Conservation (phyloP, 1,140 invertebrate genomes). For the Daktulosphaira vitifoliae region DNA sequence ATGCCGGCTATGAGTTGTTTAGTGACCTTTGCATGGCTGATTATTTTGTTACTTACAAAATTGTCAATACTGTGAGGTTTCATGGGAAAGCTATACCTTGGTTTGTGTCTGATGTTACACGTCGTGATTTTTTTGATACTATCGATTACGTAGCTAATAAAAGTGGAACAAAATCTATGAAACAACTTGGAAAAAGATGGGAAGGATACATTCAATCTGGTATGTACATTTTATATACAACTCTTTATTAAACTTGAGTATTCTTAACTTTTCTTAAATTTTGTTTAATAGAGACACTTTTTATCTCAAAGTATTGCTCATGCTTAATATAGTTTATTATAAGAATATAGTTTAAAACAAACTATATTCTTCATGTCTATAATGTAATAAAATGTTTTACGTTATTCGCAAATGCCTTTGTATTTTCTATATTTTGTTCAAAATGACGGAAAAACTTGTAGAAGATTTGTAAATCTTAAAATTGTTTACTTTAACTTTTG, state of each 20-base stretch:
- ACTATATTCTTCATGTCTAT: too few relatives aligned
- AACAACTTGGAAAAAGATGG: slow-evolving; percentile 50
- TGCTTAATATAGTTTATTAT: too few relatives aligned
- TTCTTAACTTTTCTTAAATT: too few relatives aligned
- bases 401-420: too few relatives aligned
- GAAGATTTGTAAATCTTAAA: too few relatives aligned
- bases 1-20: slow-evolving; percentile 88
- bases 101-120: slow-evolving; percentile 89
- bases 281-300: too few relatives aligned
- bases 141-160: slow-evolving; percentile 46
- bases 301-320: too few relatives aligned
- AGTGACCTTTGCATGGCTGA: slow-evolving; percentile 81
- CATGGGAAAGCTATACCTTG: slow-evolving; percentile 87
- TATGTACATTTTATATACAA: slow-evolving; percentile 32
- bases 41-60: slow-evolving; percentile 57
- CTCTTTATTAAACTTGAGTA: not conserved
- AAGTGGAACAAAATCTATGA: slow-evolving; percentile 42
- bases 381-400: too few relatives aligned
- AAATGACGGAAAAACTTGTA: too few relatives aligned
- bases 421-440: too few relatives aligned
- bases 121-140: slow-evolving; percentile 66
- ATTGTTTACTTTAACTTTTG: too few relatives aligned
- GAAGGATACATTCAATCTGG: slow-evolving; percentile 36
- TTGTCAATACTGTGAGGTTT: slow-evolving; percentile 66
- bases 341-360: too few relatives aligned